phyloP scores from a whole-genome alignment of 2,797 vertebrate genomes.

The Gymnocypris eckloni region DNA sequence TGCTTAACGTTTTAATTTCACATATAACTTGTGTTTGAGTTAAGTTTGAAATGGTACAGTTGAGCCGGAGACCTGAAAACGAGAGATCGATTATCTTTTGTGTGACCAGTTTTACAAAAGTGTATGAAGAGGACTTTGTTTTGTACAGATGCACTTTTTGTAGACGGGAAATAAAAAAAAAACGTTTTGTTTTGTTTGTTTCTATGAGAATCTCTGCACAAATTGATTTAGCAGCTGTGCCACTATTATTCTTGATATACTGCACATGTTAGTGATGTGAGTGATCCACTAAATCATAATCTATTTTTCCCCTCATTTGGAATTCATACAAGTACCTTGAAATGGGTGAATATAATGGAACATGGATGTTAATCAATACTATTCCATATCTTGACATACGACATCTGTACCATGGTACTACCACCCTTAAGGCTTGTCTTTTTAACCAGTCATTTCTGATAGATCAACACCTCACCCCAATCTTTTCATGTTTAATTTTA shows the following conservation, averaged over 20 bases:
- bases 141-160: slow-evolving; percentile 47
- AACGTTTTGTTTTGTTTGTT: background rate
- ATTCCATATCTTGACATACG: background rate
- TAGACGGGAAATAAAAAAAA: slow-evolving; percentile 13
- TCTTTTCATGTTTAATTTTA: background rate
- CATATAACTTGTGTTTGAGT: background rate
- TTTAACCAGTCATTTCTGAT: too few species aligned
- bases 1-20: background rate
- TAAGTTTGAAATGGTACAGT: slow-evolving; percentile 12
- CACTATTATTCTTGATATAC: background rate
- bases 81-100: background rate
- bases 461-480: background rate
- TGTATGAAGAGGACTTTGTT: slow-evolving; percentile 1
- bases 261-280: background rate
- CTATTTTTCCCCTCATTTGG: background rate
- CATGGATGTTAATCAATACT: background rate
- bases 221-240: background rate
- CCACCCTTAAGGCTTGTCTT: background rate
- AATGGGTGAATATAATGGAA: background rate
- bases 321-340: background rate
- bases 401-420: background rate
- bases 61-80: background rate
- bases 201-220: background rate
- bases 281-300: background rate
- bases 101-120: slow-evolving; percentile 25